A percentile compares a stretch with the other conserved stretches of the same genome.
Evolutionary conservation across 2,113 vertebrate genomes (phyloP).

Genomic region (Campylomormyrus tamandua): DNA sequence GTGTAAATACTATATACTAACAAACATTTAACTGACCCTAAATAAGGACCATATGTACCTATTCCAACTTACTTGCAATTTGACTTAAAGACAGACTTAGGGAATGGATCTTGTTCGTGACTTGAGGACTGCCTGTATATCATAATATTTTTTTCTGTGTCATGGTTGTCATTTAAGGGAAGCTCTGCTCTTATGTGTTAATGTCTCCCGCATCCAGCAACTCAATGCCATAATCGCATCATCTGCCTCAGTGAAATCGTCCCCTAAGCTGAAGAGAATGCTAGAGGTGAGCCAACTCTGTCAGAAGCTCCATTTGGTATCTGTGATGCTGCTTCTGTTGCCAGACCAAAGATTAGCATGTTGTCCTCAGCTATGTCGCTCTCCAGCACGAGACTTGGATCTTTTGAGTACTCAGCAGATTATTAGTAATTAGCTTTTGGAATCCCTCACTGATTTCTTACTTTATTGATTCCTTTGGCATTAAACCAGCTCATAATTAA

Average conservation of each 20-base stretch:
- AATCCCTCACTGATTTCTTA: not conserved
- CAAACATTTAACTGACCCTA: not conserved
- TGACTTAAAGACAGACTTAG: not conserved
- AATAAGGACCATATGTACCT: not conserved
- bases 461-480: not conserved
- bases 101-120: not conserved
- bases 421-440: not conserved
- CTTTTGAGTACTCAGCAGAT: not conserved
- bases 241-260: constrained; percentile 86
- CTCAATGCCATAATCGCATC: constrained; percentile 90
- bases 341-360: not conserved
- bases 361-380: not conserved
- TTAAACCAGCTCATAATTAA: not conserved
- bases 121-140: not conserved
- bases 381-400: not conserved
- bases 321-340: not conserved
- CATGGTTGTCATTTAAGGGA: not conserved
- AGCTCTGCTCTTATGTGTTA: not conserved
- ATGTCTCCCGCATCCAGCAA: constrained; percentile 57
- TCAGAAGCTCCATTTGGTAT: not conserved
- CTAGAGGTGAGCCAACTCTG: constrained; percentile 67
- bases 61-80: not conserved
- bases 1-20: not conserved
- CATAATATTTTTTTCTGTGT: not conserved
- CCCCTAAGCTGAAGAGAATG: constrained; percentile 85